Percentiles rank a stretch among this genome's conserved stretches.
Evolutionary conservation across 2,113 vertebrate species (phyloP).

Genomic region (Sapajus apella): DNA sequence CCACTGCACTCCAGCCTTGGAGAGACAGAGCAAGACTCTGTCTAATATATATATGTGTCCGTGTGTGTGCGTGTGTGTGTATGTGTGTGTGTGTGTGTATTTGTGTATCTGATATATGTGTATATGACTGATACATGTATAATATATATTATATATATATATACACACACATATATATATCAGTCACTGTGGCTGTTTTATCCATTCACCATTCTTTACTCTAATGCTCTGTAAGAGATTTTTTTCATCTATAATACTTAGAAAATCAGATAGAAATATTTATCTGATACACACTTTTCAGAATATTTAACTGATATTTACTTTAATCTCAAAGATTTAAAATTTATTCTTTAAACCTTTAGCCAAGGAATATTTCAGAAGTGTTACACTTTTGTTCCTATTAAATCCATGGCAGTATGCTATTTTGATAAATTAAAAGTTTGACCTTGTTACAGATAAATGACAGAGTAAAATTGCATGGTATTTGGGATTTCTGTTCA

Average conservation of each 20-base stretch:
- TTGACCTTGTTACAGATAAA: not conserved
- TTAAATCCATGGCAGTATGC: not conserved
- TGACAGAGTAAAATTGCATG: not conserved
- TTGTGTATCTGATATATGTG: no score
- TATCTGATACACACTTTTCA: conserved; percentile 11
- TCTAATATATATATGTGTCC: no score
- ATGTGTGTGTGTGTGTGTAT: no score
- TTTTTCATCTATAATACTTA: not conserved
- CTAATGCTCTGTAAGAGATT: not conserved
- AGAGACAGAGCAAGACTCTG: no score
- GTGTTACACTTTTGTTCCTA: not conserved
- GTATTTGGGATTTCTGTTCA: not conserved
- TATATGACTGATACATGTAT: no score
- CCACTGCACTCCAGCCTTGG: no score
- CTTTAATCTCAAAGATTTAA: not conserved
- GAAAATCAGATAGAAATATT: not conserved
- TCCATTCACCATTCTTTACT: not conserved
- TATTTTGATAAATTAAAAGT: not conserved
- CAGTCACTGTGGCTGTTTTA: not conserved
- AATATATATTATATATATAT: no score
- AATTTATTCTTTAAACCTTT: not conserved
- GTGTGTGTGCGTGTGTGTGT: no score
- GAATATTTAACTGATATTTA: conserved; percentile 36
- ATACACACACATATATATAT: no score
- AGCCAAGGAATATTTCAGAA: not conserved